Percentiles rank a stretch among this genome's conserved stretches.
These are phyloP conservation scores for Formica selysi DNA, from an alignment of 1,140 invertebrate genomes.

Conservation along the genomic window DNA sequence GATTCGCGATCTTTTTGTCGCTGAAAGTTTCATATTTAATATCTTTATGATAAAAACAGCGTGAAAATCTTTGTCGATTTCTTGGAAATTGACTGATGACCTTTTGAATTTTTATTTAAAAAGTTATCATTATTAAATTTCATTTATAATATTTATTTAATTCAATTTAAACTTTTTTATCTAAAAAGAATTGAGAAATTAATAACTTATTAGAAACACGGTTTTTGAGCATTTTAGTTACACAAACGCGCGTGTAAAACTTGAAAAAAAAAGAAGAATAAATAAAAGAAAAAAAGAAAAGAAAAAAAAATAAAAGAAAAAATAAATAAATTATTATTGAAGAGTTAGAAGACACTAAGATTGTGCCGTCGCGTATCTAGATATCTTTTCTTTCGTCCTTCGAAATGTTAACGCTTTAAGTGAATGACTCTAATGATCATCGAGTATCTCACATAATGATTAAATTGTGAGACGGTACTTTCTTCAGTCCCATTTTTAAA, in stretches of 20 bases:
- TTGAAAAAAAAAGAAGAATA: background rate
- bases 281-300: too few relatives aligned
- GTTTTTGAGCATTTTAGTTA: background rate
- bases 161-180: background rate
- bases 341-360: constrained; percentile 19
- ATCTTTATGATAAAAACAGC: background rate
- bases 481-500: background rate
- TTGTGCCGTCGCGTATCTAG: background rate
- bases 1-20: background rate
- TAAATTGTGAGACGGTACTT: constrained; percentile 20
- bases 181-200: background rate
- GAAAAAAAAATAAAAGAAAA: too few relatives aligned
- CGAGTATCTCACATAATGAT: background rate
- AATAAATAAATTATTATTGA: constrained; percentile 14
- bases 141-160: background rate
- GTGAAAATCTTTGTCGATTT: background rate
- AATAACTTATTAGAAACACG: constrained; percentile 18
- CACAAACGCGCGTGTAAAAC: background rate
- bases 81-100: background rate
- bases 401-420: background rate
- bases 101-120: background rate
- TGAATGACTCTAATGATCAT: constrained; percentile 41
- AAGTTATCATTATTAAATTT: background rate
- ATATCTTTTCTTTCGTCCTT: background rate
- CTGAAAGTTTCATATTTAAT: background rate